These are phyloP conservation scores for Zhuqinia jingwanae DNA, from an alignment of 2,888 invertebrate species.

Conservation along the genomic window DNA sequence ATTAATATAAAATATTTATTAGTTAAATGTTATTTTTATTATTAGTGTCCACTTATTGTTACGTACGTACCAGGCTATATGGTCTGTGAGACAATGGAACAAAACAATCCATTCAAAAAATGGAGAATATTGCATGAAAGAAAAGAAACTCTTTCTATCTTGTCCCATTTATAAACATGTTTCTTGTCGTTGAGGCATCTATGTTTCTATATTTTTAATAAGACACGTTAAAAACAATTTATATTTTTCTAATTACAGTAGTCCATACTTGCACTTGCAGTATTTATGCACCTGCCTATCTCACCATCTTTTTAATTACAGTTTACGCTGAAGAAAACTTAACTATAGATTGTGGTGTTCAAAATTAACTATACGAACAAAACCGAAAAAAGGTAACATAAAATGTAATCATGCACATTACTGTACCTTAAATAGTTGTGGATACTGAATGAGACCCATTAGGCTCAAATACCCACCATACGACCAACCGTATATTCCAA, in stretches of 20 bases:
- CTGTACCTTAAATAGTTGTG: conserved; percentile 97
- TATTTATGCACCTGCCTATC: too few relatives aligned
- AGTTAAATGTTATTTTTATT: conserved; percentile 28
- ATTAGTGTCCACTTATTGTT: conserved; percentile 15
- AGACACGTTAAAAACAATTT: conserved; percentile 34
- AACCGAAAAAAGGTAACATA: background rate
- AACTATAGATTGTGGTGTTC: conserved; percentile 93
- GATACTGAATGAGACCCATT: conserved; percentile 95
- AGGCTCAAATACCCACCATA: conserved; percentile 99
- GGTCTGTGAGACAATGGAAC: background rate
- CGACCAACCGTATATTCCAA: conserved; percentile 99
- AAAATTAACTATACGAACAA: background rate
- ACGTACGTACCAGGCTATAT: background rate
- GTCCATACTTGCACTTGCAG: too few relatives aligned
- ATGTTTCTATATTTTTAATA: conserved; percentile 9
- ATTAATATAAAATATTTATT: conserved; percentile 29
- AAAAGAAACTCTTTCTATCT: background rate
- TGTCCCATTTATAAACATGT: background rate
- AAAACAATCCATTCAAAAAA: background rate
- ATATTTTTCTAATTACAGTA: background rate
- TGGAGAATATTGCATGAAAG: conserved; percentile 15
- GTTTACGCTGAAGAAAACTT: conserved; percentile 89
- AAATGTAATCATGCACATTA: too few relatives aligned
- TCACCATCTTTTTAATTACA: too few relatives aligned
- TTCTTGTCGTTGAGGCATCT: conserved; percentile 1